Conservation (phyloP, 2,797 vertebrate genomes). For the Pangasius macronema region DNA sequence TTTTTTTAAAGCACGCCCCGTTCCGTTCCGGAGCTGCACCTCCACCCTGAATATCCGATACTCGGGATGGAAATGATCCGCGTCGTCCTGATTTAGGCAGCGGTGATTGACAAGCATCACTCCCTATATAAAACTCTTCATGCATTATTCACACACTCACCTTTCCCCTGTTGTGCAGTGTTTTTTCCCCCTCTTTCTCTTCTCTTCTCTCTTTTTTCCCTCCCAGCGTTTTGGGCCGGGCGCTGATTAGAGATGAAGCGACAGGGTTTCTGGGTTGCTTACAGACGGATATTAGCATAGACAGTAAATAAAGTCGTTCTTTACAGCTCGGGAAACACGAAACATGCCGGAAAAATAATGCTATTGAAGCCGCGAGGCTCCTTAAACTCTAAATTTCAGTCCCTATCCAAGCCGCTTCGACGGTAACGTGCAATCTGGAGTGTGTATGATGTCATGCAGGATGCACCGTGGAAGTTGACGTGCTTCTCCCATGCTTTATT, state of each 20-base stretch:
- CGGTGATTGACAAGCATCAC: slow-evolving; percentile 70
- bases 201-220: neutral
- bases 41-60: slow-evolving; percentile 67
- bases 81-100: slow-evolving; percentile 65
- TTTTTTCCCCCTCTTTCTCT: slow-evolving; percentile 1
- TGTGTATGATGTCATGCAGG: neutral
- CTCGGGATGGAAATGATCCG: slow-evolving; percentile 65
- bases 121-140: slow-evolving; percentile 65
- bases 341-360: too few species aligned
- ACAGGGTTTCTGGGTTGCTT: slow-evolving; percentile 35
- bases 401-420: neutral
- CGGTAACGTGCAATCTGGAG: neutral
- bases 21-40: slow-evolving; percentile 53
- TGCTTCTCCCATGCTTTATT: slow-evolving; percentile 15
- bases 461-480: neutral
- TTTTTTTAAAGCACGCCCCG: slow-evolving; percentile 41
- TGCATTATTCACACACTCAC: slow-evolving; percentile 63
- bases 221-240: slow-evolving; percentile 36
- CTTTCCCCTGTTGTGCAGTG: slow-evolving; percentile 58
- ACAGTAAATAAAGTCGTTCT: slow-evolving; percentile 10
- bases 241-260: slow-evolving; percentile 32
- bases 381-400: neutral
- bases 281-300: slow-evolving; percentile 26
- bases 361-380: neutral
- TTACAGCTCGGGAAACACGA: neutral